Percentiles rank a stretch among this genome's conserved stretches.
Evolutionary conservation across 1,140 invertebrate species (phyloP).

Genomic region (Drosophila repleta): DNA sequence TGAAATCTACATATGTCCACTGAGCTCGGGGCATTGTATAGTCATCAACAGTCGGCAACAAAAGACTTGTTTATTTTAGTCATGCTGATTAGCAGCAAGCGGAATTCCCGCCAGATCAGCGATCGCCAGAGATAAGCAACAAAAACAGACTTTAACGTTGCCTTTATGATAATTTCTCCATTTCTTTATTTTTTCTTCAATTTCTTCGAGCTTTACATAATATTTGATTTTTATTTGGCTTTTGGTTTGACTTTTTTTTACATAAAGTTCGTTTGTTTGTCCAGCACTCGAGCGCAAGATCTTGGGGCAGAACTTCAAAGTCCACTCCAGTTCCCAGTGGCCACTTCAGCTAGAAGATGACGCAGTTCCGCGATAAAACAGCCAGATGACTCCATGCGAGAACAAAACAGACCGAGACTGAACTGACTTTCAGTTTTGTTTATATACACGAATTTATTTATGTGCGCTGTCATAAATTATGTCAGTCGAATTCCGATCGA

Average conservation of each 20-base stretch:
- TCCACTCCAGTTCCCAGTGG: constrained; percentile 51
- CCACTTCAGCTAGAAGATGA: constrained; percentile 52
- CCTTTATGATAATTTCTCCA: constrained; percentile 34
- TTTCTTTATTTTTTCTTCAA: no score
- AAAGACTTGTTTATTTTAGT: constrained; percentile 70
- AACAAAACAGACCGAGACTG: constrained; percentile 1
- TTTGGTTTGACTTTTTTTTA: constrained; percentile 45
- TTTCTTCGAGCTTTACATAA: constrained; percentile 54
- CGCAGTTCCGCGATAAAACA: constrained; percentile 72
- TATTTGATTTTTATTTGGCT: not conserved
- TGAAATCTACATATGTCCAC: no score
- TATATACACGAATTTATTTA: constrained; percentile 18
- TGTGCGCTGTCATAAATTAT: constrained; percentile 64
- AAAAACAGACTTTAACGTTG: constrained; percentile 74
- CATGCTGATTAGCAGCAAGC: constrained; percentile 70
- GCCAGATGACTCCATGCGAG: constrained; percentile 53
- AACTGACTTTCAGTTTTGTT: constrained; percentile 57
- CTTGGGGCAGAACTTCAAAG: constrained; percentile 45
- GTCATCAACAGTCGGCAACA: no score
- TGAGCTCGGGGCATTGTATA: no score
- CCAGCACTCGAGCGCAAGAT: constrained; percentile 48
- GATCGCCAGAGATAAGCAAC: constrained; percentile 52
- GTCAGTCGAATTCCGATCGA: constrained; percentile 56
- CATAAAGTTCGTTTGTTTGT: constrained; percentile 61
- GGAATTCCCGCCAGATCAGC: constrained; percentile 65